Evolutionary conservation across 2,113 vertebrate species (phyloP).

Genomic region (Corythaixoides concolor): DNA sequence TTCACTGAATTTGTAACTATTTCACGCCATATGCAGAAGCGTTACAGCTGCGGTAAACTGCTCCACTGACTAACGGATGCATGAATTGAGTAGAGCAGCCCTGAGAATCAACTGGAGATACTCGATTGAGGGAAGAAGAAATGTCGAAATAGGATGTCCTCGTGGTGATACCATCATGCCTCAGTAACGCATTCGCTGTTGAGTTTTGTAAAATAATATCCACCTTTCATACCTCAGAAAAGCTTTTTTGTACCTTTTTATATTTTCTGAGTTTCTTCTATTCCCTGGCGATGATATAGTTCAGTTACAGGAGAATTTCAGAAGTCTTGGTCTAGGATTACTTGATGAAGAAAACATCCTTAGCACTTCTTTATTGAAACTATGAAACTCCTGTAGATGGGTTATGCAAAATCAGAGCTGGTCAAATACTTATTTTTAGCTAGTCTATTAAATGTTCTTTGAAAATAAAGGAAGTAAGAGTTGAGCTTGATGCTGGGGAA

Average conservation of each 20-base stretch:
- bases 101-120: background rate
- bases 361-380: background rate
- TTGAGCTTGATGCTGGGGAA: background rate
- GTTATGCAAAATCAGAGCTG: background rate
- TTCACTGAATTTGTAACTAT: background rate
- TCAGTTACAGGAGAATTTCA: background rate
- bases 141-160: too few species aligned
- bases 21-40: background rate
- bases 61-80: background rate
- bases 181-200: fast-evolving
- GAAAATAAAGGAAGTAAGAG: background rate
- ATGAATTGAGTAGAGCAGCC: background rate
- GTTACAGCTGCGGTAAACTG: background rate
- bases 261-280: background rate
- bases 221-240: background rate
- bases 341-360: background rate
- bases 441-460: background rate
- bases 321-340: background rate
- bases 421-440: background rate
- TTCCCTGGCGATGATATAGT: background rate
- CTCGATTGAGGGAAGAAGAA: fast-evolving
- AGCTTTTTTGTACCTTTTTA: background rate
- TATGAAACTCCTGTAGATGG: background rate
- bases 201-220: background rate
- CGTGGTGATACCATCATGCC: fast-evolving